phyloP scores from a whole-genome alignment of 2,113 vertebrate genomes.

The Vidua macroura region DNA sequence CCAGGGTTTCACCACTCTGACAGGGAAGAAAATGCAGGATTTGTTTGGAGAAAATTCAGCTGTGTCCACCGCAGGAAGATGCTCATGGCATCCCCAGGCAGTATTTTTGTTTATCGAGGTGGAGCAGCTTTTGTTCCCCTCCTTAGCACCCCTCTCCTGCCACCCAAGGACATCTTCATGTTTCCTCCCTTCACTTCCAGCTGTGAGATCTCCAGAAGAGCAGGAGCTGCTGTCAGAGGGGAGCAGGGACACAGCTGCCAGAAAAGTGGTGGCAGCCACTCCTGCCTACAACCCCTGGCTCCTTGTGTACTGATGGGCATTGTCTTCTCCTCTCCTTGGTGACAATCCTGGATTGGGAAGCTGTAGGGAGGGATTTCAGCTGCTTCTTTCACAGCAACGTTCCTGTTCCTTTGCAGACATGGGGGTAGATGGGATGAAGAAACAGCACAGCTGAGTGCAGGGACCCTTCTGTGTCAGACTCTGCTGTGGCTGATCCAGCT shows the following conservation, averaged over 20 bases:
- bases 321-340: neutral
- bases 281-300: neutral
- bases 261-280: neutral
- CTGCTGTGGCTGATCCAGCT: neutral
- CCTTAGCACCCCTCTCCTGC: neutral
- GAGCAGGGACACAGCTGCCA: neutral
- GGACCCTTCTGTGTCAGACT: neutral
- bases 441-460: neutral
- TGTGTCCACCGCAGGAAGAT: neutral
- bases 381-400: fast-evolving
- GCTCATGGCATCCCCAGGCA: neutral
- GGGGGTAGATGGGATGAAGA: neutral
- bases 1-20: fast-evolving
- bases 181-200: neutral
- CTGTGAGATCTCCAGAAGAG: neutral
- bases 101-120: neutral
- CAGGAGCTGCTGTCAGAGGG: neutral
- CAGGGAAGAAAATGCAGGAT: neutral
- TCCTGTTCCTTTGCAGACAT: neutral
- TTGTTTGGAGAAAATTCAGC: neutral
- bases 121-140: neutral
- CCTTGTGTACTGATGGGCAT: neutral
- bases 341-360: neutral
- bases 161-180: neutral
- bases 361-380: neutral